Base-by-base conservation (phyloP, 2,113 vertebrate genomes). In the Gadus chalcogrammus region DNA sequence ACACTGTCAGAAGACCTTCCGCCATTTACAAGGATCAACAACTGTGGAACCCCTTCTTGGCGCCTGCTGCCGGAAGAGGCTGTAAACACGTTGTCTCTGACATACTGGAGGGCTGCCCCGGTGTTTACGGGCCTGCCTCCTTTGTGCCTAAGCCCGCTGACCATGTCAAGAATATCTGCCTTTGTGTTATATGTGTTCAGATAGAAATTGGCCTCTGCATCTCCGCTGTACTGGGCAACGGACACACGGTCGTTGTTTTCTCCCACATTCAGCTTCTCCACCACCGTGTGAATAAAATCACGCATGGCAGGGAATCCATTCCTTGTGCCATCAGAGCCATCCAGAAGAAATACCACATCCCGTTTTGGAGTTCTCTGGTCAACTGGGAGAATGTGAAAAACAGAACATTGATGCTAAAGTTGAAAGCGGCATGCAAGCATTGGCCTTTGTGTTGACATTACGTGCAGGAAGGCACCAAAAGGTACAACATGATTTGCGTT, bases 1-100 rank as follows among this genome's bases (percentile, higher is more conserved):
- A 96, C 87, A 0, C 87, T 74, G 0, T 98, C 96, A 0, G 68
- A 85, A 0, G 96, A 96, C 56, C 70, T 88, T 28, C 94, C 95
- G 0, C 93, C 94, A 72, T 79, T 93, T 27, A 98, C 72, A 15
- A 97, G 87, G 68, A 99, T 80, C 78, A 98, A 81, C 73, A 95
- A 87, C 81, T 97, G 96, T 27, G 90, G 91, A 61, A 95, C 89
- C 0, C 92, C 92, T 16, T 95, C 91, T 62, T 92, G 92, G 0
- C 87, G 90, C 64, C 97, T 94, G 82, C 96, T 96, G 15, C 97
- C 97, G 53, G 94, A 90, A 0, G 90, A 87, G 75, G 70, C 83
- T 71, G 91, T 93, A 6, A 97, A 96, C 59, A 97, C 68, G 60
- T 91, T 82, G 15, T 89, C 90, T 77, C 78, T 75, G 0, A 92